Evolutionary conservation across 2,888 invertebrate genomes (phyloP).

Genomic region (Drosophila merina): DNA sequence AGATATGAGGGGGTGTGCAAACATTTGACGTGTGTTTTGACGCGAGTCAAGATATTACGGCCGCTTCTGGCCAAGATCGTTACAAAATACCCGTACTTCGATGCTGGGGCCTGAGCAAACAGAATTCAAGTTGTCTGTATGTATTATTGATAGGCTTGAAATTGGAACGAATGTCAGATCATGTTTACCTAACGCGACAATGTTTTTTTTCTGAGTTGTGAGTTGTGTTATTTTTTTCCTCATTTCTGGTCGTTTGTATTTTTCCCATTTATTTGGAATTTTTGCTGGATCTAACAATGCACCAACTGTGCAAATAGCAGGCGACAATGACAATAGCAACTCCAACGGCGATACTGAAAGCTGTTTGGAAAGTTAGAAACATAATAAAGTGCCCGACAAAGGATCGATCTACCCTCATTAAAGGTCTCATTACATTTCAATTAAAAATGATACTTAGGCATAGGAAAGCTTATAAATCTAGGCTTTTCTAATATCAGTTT

Average conservation of each 20-base stretch:
- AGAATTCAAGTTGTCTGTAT: constrained; percentile 59
- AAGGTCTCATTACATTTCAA: background rate
- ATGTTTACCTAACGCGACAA: constrained; percentile 76
- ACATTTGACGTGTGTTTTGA: constrained; percentile 83
- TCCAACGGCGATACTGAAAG: constrained; percentile 53
- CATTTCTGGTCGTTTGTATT: constrained; percentile 54
- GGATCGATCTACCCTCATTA: constrained; percentile 31
- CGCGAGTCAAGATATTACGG: constrained; percentile 65
- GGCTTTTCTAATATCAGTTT: background rate
- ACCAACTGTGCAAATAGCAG: constrained; percentile 80
- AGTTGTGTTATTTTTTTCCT: constrained; percentile 26
- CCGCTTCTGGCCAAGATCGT: constrained; percentile 49
- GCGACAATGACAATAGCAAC: constrained; percentile 56
- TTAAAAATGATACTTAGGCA: background rate
- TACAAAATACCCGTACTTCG: constrained; percentile 50
- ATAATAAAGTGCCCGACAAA: constrained; percentile 48
- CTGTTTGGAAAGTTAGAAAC: constrained; percentile 76
- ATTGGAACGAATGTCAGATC: constrained; percentile 78
- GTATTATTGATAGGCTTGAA: constrained; percentile 57
- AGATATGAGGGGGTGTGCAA: constrained; percentile 64
- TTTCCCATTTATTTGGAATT: constrained; percentile 70
- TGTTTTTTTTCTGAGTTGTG: constrained; percentile 58
- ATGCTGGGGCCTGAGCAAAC: constrained; percentile 67
- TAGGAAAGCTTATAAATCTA: background rate
- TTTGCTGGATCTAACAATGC: constrained; percentile 63